Evolutionary conservation across 2,797 vertebrate species (phyloP).

Genomic region (Labeo calbasu): DNA sequence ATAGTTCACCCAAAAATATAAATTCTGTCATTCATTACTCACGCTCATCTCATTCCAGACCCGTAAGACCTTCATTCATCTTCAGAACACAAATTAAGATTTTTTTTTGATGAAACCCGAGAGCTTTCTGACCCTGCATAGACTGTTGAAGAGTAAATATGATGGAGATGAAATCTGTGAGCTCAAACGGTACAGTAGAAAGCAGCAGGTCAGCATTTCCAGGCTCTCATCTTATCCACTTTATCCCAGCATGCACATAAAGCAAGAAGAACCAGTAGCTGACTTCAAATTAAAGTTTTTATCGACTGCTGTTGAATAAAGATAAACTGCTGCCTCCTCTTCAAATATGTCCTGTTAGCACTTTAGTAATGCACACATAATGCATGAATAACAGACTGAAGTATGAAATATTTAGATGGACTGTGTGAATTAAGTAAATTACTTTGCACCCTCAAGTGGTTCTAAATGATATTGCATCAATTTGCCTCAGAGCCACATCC

Average conservation of each 20-base stretch:
- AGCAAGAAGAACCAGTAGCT: background rate
- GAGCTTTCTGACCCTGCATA: too few relatives aligned
- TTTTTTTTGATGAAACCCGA: too few relatives aligned
- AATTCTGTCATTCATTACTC: too few relatives aligned
- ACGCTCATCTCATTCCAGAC: too few relatives aligned
- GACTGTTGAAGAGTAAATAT: background rate
- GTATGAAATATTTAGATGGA: constrained; percentile 25
- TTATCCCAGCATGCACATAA: constrained; percentile 1
- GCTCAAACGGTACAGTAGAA: background rate
- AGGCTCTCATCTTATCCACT: constrained; percentile 33
- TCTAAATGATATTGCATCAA: constrained; percentile 1
- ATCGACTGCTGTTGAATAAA: constrained; percentile 11
- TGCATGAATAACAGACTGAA: constrained; percentile 13
- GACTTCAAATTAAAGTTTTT: constrained; percentile 6
- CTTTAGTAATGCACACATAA: constrained; percentile 25
- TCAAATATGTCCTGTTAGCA: constrained; percentile 26
- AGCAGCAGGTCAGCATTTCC: constrained; percentile 35
- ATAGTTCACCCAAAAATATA: too few relatives aligned
- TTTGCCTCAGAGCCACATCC: background rate
- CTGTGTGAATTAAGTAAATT: background rate
- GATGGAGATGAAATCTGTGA: background rate
- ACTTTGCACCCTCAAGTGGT: constrained; percentile 34
- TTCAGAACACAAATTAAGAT: too few relatives aligned
- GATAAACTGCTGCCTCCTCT: constrained; percentile 9
- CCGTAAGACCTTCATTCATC: too few relatives aligned